A percentile compares a stretch with the other conserved stretches of the same genome.
Evolutionary conservation across 2,888 invertebrate species (phyloP).

Genomic region (Crematogaster levior): DNA sequence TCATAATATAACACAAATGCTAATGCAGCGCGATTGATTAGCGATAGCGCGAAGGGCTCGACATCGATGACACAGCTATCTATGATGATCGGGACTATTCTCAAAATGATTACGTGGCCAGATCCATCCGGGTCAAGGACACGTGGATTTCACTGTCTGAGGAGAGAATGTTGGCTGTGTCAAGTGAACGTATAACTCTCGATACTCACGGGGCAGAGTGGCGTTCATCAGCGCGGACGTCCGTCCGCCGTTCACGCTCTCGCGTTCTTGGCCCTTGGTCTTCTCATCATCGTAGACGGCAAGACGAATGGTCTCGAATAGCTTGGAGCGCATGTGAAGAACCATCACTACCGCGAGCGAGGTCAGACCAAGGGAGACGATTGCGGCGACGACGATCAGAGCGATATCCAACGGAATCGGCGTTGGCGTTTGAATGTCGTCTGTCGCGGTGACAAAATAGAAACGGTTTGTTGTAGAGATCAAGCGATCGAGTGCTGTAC

Average conservation of each 20-base stretch:
- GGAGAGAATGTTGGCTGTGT: constrained; percentile 39
- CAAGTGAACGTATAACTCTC: constrained; percentile 10
- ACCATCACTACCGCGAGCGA: constrained; percentile 81
- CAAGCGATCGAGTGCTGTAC: not conserved
- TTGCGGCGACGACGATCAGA: constrained; percentile 80
- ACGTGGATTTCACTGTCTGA: constrained; percentile 59
- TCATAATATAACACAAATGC: not conserved
- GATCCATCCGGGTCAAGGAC: constrained; percentile 66
- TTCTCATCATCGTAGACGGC: constrained; percentile 81
- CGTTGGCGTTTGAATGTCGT: constrained; percentile 69
- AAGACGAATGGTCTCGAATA: constrained; percentile 81
- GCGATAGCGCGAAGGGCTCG: not conserved
- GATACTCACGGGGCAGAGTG: constrained; percentile 65
- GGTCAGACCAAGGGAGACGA: constrained; percentile 81
- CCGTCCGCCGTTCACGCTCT: constrained; percentile 67
- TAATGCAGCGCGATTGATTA: not conserved
- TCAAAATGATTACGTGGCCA: constrained; percentile 55
- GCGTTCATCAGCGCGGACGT: constrained; percentile 68
- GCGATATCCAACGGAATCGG: constrained; percentile 80
- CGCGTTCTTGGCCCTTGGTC: constrained; percentile 66
- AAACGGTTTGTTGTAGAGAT: not conserved
- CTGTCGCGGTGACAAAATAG: constrained; percentile 49
- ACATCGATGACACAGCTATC: no score
- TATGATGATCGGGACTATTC: constrained; percentile 45
- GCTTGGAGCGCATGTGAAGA: constrained; percentile 79